Percentiles rank a stretch among this genome's conserved stretches.
These are phyloP conservation scores for Muschampia plurimacula DNA, from an alignment of 2,888 invertebrate genomes.

Conservation along the genomic window DNA sequence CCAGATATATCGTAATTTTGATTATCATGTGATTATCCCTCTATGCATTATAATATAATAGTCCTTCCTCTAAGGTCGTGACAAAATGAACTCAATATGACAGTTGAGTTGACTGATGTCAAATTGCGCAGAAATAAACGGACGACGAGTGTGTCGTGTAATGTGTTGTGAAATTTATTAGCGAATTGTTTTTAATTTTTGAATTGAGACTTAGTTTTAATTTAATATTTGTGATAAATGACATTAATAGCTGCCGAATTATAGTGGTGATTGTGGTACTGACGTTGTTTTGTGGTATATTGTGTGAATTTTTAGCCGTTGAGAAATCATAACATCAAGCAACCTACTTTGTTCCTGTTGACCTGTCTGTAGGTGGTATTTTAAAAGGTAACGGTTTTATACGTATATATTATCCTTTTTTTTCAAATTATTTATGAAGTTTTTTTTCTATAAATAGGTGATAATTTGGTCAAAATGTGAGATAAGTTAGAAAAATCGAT, in stretches of 20 bases:
- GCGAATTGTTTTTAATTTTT: constrained; percentile 66
- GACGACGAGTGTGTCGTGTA: constrained; percentile 52
- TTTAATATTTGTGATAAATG: constrained; percentile 54
- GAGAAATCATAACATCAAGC: constrained; percentile 57
- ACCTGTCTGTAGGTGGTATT: constrained; percentile 69
- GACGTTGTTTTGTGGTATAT: constrained; percentile 58
- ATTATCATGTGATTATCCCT: too few species aligned
- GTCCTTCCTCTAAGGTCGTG: too few species aligned
- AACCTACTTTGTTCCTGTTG: constrained; percentile 77
- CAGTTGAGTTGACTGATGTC: constrained; percentile 43
- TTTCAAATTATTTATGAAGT: background rate
- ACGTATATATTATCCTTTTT: background rate
- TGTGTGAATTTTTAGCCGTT: constrained; percentile 62
- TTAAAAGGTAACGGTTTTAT: constrained; percentile 80
- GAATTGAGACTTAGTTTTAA: constrained; percentile 59
- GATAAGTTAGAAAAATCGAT: background rate
- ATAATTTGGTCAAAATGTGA: background rate
- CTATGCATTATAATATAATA: too few species aligned
- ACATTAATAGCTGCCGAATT: constrained; percentile 54
- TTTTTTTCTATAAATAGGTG: background rate
- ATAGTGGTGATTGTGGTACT: constrained; percentile 66
- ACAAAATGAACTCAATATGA: background rate
- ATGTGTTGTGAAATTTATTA: constrained; percentile 77
- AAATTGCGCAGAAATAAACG: constrained; percentile 43
- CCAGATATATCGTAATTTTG: too few species aligned